Evolutionary conservation across 2,888 invertebrate genomes (phyloP).

Genomic region (Melanostoma mellinum): DNA sequence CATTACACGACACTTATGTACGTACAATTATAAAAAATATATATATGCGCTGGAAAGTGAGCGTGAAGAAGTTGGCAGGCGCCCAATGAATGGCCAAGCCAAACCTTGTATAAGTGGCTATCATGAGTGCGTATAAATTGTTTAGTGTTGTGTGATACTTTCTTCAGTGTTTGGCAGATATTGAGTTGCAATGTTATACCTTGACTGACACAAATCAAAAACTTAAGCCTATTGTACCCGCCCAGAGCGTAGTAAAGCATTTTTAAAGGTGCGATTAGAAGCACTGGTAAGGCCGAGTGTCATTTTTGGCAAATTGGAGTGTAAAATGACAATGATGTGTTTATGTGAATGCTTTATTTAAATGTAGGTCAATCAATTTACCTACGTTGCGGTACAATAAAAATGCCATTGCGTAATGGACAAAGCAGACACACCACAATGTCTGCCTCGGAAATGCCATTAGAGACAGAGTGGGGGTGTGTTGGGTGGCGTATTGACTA

Average conservation of each 20-base stretch:
- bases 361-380: conserved; percentile 65
- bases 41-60: background rate
- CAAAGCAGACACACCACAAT: conserved; percentile 30
- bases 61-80: conserved; percentile 20
- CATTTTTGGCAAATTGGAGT: conserved; percentile 52
- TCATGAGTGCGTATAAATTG: conserved; percentile 23
- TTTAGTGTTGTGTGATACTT: conserved; percentile 24
- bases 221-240: conserved; percentile 1
- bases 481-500: no score
- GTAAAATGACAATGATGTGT: conserved; percentile 16
- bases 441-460: conserved; percentile 47
- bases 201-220: conserved; percentile 29
- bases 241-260: conserved; percentile 3
- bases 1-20: conserved; percentile 19
- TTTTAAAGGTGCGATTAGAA: conserved; percentile 27
- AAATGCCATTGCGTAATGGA: conserved; percentile 51
- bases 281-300: conserved; percentile 33
- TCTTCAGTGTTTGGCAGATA: conserved; percentile 50
- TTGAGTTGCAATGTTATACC: conserved; percentile 35
- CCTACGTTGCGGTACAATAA: conserved; percentile 32
- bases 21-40: background rate
- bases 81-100: conserved; percentile 11
- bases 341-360: conserved; percentile 16
- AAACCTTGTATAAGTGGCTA: background rate
- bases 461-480: conserved; percentile 17